phyloP scores from a whole-genome alignment of 2,888 invertebrate genomes.

The Lampropteryx suffumata region DNA sequence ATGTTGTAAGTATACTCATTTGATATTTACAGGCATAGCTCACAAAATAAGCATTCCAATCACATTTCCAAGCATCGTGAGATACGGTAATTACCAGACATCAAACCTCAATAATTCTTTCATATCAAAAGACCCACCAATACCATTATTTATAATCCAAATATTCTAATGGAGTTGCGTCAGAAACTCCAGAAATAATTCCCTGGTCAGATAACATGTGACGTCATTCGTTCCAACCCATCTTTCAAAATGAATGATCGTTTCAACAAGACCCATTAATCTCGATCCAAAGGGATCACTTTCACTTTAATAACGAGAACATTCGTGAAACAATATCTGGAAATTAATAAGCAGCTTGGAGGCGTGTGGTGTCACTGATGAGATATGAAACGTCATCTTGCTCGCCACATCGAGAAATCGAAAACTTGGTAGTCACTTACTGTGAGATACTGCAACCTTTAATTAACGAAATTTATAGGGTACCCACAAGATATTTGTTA shows the following conservation, averaged over 20 bases:
- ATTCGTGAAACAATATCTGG: constrained; percentile 29
- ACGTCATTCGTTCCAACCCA: constrained; percentile 51
- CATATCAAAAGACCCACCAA: constrained; percentile 49
- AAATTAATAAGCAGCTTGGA: constrained; percentile 31
- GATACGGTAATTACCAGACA: constrained; percentile 45
- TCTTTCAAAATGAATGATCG: constrained; percentile 51
- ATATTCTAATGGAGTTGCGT: constrained; percentile 59
- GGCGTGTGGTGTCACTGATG: constrained; percentile 21
- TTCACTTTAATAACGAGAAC: constrained; percentile 53
- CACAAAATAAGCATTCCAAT: constrained; percentile 39
- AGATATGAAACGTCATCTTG: constrained; percentile 25
- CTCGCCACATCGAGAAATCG: constrained; percentile 14
- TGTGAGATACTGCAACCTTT: constrained; percentile 10
- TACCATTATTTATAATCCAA: constrained; percentile 54
- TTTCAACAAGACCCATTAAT: constrained; percentile 56
- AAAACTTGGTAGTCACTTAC: not conserved
- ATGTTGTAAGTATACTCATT: constrained; percentile 1
- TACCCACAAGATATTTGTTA: too few species aligned
- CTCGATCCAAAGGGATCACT: constrained; percentile 61
- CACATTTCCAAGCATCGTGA: constrained; percentile 37
- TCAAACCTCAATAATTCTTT: constrained; percentile 55
- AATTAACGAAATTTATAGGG: constrained; percentile 13
- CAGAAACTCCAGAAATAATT: constrained; percentile 48
- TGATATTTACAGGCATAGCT: constrained; percentile 7
- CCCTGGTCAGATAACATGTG: constrained; percentile 35